phyloP scores from a whole-genome alignment of 2,113 vertebrate genomes.

The Hemibagrus wyckioides region DNA sequence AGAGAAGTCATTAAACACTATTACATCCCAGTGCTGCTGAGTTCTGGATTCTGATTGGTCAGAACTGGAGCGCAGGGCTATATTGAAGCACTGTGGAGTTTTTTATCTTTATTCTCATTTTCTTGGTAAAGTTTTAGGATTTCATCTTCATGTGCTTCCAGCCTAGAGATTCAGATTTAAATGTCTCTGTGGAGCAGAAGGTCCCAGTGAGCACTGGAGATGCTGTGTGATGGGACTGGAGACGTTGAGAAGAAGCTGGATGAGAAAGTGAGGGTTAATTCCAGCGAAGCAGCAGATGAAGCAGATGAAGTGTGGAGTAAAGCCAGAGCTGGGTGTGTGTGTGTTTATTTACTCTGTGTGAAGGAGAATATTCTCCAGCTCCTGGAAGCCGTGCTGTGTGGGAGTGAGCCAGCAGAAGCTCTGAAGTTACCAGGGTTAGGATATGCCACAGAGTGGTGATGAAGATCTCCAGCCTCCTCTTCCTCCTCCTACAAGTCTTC shows the following conservation, averaged over 20 bases:
- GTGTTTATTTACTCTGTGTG: constrained; percentile 9
- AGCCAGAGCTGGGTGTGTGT: not conserved
- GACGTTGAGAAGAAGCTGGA: not conserved
- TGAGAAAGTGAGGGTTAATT: not conserved
- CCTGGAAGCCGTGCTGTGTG: constrained; percentile 21
- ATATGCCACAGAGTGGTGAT: constrained; percentile 39
- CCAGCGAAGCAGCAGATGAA: not conserved
- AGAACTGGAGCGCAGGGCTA: not conserved
- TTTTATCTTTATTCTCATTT: too few species aligned
- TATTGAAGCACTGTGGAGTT: not conserved
- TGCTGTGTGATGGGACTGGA: too few species aligned
- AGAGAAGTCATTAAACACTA: too few species aligned
- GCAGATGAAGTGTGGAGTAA: not conserved
- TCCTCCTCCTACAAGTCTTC: constrained; percentile 46
- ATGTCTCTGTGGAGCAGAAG: not conserved
- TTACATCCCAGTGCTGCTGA: not conserved
- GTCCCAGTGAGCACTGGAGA: too few species aligned
- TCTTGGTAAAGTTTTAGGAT: too few species aligned
- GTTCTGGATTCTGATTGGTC: not conserved
- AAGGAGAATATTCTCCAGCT: constrained; percentile 4
- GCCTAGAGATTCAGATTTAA: too few species aligned
- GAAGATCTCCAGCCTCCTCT: constrained; percentile 42
- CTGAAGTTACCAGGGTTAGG: constrained; percentile 33
- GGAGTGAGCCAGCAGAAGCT: constrained; percentile 31
- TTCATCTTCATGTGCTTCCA: too few species aligned